Base-by-base conservation (phyloP, 1,140 invertebrate species). In the Drosophila orosa region DNA sequence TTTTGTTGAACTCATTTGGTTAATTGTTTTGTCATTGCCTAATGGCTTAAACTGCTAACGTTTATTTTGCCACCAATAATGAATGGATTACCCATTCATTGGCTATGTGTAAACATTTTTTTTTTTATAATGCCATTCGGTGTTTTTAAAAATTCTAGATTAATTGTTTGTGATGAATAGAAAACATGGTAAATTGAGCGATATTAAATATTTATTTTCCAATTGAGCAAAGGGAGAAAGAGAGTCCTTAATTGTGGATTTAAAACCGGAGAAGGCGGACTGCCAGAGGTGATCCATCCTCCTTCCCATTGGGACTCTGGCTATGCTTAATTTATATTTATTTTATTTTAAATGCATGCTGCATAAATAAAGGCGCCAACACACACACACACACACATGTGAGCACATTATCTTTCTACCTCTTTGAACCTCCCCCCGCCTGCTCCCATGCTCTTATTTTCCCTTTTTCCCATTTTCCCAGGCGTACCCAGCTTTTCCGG, bases 301-400 rank as follows among this genome's bases (percentile, higher is more conserved):
- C 17, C 54, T 48, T 47, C 27, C 42, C 47, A 35, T 25, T 27
- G 39, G 78, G 42, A 40, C 40, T 47, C 29, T 9, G 37, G 58
- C 52, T 79, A 87, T 83, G 83, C 83, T 86, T 86, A 86, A 86
- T 86, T 86, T 86, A 83, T 89, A 86, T 89, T 79, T 86, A 86
- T 86, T 89, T 86, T 86, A 83, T 86, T 83, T 86, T 83, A 87
- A 86, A 86, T 86, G 83, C 75, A 86, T 86, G 83, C 76, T 78
- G 83, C 84, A 89, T 86, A 87, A 86, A 86, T 86, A 86, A 87
- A 86, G 78, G 65, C 54, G 39, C 69, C 29, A 33, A 55, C 58
- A 48, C 39, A 39, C 47, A 65, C 25, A 57, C 50, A 55, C 29
- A 67, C 29, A 52, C 50, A 56, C 39, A 47, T 60, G 42, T 69